Evolutionary conservation across 2,888 invertebrate genomes (phyloP).

Genomic region (Salticus scenicus): DNA sequence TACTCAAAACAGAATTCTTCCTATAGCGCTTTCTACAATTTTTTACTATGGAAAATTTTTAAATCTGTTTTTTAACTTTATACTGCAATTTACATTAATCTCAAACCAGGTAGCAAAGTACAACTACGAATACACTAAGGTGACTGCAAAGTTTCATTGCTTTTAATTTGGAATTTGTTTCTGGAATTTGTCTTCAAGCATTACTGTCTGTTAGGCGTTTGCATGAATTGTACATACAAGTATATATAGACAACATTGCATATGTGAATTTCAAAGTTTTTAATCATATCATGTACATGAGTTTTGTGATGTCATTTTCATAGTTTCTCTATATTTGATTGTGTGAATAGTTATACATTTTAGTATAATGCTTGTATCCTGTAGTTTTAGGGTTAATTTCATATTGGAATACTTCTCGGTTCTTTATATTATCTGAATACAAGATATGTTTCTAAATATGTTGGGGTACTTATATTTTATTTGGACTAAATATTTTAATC

Average conservation of each 20-base stretch:
- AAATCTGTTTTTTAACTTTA: slow-evolving; percentile 11
- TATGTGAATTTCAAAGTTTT: slow-evolving; percentile 16
- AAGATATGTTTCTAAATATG: slow-evolving; percentile 7
- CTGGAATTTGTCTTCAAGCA: background rate
- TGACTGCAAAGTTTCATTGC: background rate
- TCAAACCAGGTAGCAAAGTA: slow-evolving; percentile 8
- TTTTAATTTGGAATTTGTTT: background rate
- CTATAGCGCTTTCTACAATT: slow-evolving; percentile 9
- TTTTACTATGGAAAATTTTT: slow-evolving; percentile 7
- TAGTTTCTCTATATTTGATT: slow-evolving; percentile 26
- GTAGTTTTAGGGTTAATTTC: slow-evolving; percentile 20
- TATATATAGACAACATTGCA: background rate
- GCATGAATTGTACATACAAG: background rate
- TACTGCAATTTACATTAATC: background rate
- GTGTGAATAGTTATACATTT: slow-evolving; percentile 16
- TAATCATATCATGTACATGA: slow-evolving; percentile 54
- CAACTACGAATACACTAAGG: background rate
- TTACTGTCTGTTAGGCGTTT: background rate
- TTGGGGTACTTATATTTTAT: background rate
- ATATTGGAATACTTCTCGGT: too few relatives aligned
- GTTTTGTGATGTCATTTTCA: slow-evolving; percentile 52
- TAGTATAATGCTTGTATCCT: slow-evolving; percentile 38
- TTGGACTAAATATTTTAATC: too few relatives aligned
- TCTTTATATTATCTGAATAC: too few relatives aligned
- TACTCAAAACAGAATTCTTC: background rate